Evolutionary conservation across 2,113 vertebrate genomes (phyloP), one percentile per base, ranked within the genome.

Genomic region (Microcebus jonahi): DNA sequence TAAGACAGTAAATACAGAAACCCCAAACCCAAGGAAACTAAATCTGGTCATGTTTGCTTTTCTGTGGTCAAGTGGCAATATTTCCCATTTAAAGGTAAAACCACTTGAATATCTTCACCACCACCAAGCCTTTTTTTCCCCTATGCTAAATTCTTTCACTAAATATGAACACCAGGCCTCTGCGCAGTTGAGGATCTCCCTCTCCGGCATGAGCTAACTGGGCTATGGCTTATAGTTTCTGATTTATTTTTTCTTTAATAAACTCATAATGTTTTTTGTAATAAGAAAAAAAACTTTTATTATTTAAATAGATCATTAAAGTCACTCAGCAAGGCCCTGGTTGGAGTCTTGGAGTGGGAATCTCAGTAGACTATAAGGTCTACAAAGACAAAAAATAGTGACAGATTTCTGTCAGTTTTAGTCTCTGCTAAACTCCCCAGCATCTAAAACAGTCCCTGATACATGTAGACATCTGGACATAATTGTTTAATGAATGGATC

Each of bases 281-380:
- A 39, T 3, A 48, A 5, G 34, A 21, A 34, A 65, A 65, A 88
- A 75, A 59, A 25, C 3, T 55, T 68, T 65, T 18, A 21, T 20
- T 61, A 39, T 89, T 96, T 89, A 73, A 80, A 85, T n/a, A 50
- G 34, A 53, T 92, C 34, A 55, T 87, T 90, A 59, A 82, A 90
- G 57, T 86, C 59, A 85, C 59, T 92, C 27, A 13, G 36, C 15
- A 39, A 89, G 23, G 57, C 11, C 31, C 53, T 13, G 6, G 0
- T 0, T 93, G 39, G 39, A 34, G 25, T 61, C 61, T 81, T 85
- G 45, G 13, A 80, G 23, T 31, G 83, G 39, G 14, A 82, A 53
- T 70, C 17, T 17, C 53, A 75, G 14, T 6, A 75, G 39, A 45
- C 31, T 79, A 8, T 10, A 73, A 53, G 11, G 36, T 45, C 29